phyloP scores from a whole-genome alignment of 2,797 vertebrate species.

The Acrocephalus scirpaceus region DNA sequence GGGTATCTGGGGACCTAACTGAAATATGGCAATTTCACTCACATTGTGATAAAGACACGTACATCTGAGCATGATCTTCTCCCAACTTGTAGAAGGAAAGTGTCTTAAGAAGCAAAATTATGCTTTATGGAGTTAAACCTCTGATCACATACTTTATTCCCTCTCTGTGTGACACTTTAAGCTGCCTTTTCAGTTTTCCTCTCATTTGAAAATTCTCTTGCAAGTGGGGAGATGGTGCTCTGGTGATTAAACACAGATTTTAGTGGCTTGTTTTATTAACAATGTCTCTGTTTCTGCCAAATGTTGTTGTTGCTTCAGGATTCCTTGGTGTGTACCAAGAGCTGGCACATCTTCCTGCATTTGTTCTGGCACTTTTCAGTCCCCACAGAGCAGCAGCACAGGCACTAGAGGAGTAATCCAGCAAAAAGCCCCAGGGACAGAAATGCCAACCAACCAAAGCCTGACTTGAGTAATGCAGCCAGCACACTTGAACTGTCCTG shows the following conservation, averaged over 20 bases:
- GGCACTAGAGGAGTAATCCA: not conserved
- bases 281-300: slow-evolving; percentile 43
- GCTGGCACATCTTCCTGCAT: slow-evolving; percentile 27
- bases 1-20: not conserved
- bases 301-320: not conserved
- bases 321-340: slow-evolving; percentile 15
- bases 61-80: not conserved
- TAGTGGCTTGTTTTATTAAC: slow-evolving; percentile 1
- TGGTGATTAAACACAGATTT: slow-evolving; percentile 57
- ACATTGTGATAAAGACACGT: not conserved
- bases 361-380: slow-evolving; percentile 38
- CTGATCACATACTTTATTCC: not conserved
- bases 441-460: not conserved
- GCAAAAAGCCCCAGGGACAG: not conserved
- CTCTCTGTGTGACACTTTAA: not conserved
- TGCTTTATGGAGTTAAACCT: not conserved
- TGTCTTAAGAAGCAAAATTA: not conserved
- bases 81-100: not conserved
- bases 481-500: not conserved
- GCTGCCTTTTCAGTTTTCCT: not conserved
- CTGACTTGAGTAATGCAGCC: not conserved
- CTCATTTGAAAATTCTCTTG: not conserved
- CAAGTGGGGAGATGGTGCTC: not conserved
- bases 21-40: not conserved
- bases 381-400: not conserved